Evolutionary conservation across 2,113 vertebrate species (phyloP).

Genomic region (Urocynchramus pylzowi): DNA sequence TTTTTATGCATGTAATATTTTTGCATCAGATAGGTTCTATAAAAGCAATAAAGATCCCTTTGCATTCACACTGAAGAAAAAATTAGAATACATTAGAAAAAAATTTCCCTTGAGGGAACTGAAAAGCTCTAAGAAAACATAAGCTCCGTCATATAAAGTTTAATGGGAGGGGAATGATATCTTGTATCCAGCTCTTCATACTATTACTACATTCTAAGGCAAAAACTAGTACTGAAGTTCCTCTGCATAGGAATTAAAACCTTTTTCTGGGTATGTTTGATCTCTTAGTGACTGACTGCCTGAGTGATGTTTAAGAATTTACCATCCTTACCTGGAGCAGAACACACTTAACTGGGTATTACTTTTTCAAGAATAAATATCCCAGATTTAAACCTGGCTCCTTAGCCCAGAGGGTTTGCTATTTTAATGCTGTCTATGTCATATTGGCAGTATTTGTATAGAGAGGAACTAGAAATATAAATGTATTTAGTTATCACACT

Average conservation of each 20-base stretch:
- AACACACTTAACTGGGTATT: not conserved
- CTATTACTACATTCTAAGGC: not conserved
- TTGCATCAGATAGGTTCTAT: not conserved
- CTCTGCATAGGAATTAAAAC: not conserved
- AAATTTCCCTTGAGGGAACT: not conserved
- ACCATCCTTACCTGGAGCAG: not conserved
- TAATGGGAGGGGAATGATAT: not conserved
- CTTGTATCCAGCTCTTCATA: not conserved
- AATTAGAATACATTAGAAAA: not conserved
- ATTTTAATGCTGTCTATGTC: not conserved
- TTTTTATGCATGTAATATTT: not conserved
- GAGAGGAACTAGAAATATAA: not conserved
- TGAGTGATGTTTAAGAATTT: not conserved
- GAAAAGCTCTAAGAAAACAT: not conserved
- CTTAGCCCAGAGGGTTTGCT: not conserved
- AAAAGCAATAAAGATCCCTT: not conserved
- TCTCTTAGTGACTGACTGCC: not conserved
- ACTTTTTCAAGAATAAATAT: not conserved
- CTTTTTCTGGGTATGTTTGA: not conserved
- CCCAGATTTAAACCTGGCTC: not conserved
- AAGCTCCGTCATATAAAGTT: not conserved
- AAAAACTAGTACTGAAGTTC: not conserved
- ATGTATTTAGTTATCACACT: not conserved
- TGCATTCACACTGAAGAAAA: not conserved
- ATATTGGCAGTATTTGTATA: not conserved